Evolutionary conservation across 2,797 vertebrate species (phyloP).

Genomic region (Enteromius fasciolatus): DNA sequence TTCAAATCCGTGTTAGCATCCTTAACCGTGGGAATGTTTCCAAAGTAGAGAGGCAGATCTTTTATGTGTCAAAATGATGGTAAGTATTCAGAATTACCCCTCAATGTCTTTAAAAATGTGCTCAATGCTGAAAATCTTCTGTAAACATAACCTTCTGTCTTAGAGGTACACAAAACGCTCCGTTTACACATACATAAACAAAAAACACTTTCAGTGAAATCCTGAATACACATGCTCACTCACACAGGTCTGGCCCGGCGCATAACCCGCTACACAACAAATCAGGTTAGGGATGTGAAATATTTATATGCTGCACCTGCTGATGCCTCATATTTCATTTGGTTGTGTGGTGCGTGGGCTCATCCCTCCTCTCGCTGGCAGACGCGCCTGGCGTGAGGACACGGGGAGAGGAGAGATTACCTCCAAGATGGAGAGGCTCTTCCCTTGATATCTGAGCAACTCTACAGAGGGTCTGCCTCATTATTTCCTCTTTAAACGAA

Average conservation of each 20-base stretch:
- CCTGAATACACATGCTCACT: conserved; percentile 16
- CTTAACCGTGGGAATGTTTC: conserved; percentile 13
- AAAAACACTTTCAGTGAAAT: conserved; percentile 6
- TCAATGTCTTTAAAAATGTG: not conserved
- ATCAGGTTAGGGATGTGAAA: conserved; percentile 59
- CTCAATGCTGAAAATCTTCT: not conserved
- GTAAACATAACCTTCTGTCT: not conserved
- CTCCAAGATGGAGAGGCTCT: conserved; percentile 41
- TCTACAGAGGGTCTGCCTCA: conserved; percentile 58
- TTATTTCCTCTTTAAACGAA: conserved; percentile 65
- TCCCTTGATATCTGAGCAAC: conserved; percentile 49
- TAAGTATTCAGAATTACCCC: not conserved
- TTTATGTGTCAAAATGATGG: not conserved
- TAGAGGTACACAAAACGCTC: not conserved
- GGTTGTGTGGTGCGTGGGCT: conserved; percentile 64
- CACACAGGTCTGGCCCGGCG: not conserved
- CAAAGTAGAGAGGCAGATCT: not conserved
- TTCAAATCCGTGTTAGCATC: not conserved
- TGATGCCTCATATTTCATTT: conserved; percentile 73
- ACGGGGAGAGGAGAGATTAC: conserved; percentile 31
- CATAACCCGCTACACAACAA: conserved; percentile 52
- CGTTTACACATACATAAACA: not conserved
- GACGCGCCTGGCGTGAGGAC: conserved; percentile 37
- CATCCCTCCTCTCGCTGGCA: conserved; percentile 49
- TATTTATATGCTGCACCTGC: conserved; percentile 68